These are phyloP conservation scores for Saccostrea echinata DNA, from an alignment of 1,140 invertebrate species.

Conservation along the genomic window DNA sequence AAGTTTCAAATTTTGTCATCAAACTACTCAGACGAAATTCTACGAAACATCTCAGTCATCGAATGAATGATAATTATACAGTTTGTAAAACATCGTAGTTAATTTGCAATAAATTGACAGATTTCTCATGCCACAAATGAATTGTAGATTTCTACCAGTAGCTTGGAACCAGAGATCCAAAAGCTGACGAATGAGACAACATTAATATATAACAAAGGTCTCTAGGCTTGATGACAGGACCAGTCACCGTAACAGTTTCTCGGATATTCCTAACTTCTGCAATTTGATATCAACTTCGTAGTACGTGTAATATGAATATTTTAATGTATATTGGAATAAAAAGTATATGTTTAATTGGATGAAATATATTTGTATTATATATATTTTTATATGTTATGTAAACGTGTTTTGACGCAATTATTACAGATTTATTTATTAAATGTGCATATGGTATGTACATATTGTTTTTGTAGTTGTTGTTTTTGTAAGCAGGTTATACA, in stretches of 20 bases:
- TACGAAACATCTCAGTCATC: not conserved
- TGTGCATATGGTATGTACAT: too few relatives aligned
- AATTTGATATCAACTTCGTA: not conserved
- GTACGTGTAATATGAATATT: not conserved
- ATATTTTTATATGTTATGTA: not conserved
- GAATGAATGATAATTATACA: not conserved
- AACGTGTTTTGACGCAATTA: too few relatives aligned
- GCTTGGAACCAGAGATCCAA: slow-evolving; percentile 76
- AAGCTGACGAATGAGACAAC: slow-evolving; percentile 65
- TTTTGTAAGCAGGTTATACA: too few relatives aligned
- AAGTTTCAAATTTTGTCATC: not conserved
- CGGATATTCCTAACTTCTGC: not conserved
- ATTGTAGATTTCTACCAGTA: slow-evolving; percentile 66
- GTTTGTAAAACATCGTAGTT: not conserved
- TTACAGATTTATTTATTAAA: too few relatives aligned
- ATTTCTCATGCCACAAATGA: not conserved
- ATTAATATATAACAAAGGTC: slow-evolving; percentile 78
- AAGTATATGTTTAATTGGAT: not conserved
- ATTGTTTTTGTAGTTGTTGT: too few relatives aligned
- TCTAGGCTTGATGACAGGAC: slow-evolving; percentile 49
- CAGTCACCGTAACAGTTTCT: not conserved
- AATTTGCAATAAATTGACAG: too few relatives aligned
- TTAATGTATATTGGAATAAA: too few relatives aligned
- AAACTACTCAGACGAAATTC: not conserved
- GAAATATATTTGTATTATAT: not conserved